Base-by-base conservation (phyloP, 1,140 invertebrate genomes). In the Stenopsyche tienmushanensis region DNA sequence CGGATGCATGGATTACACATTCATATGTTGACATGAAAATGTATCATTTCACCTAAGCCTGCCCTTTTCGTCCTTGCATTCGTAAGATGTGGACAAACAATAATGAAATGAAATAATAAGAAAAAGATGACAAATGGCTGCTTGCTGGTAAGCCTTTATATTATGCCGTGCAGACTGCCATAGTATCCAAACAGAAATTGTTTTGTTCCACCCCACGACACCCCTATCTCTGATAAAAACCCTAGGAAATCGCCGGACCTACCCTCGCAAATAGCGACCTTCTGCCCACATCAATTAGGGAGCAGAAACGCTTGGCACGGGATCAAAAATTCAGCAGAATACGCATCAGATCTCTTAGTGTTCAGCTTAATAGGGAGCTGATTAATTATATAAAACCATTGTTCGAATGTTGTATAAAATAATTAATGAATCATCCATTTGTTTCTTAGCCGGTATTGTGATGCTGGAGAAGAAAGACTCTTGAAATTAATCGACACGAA, bases 401-500 rank as follows among this genome's bases (percentile, higher is more conserved):
- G 68, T 70, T 70, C 68, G 68, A 70, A 70, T 70, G 68, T 64
- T 70, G 68, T 70, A 66, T 70, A 66, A 70, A 70, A 70, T 70
- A 70, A 70, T 70, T 66, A 70, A 70, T 70, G 68, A 66, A 66
- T 66, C 68, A 47, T 60, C 65, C 68, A 70, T 70, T 70, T 70
- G 68, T 70, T 66, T 64, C 53, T 64, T 49, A 54, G 60, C 55
- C 52, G 42, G 67, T 53, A 70, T 70, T 70, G 68, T 70, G 60
- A 55, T 44, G 62, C 18, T 13, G 64, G 18, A 47, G 58, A 59
- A 58, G 59, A 63, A 65, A 58, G 50, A 60, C 49, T 58, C 62
- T 54, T 39, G 55, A 52, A 58, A 66, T 70, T 70, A 70, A 70
- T 70, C 67, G 63, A 69, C 63, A 63, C 63, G 67, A 66, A 60